Base-by-base conservation (phyloP, 1,140 invertebrate species). In the Drosophila pseudoobscura region DNA sequence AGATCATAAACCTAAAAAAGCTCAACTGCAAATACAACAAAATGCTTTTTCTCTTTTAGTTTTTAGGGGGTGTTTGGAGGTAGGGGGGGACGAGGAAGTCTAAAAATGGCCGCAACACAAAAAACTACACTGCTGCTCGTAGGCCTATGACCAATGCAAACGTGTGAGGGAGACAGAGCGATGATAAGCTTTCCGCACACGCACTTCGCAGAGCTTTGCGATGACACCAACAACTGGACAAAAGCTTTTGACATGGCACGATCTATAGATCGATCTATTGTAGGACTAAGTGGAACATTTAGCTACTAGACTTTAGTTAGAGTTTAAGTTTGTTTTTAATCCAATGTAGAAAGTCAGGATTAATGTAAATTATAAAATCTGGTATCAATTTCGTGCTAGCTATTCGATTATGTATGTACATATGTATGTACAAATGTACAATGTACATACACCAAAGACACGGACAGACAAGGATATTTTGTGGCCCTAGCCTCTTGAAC, bases 11-110 rank as follows among this genome's bases (percentile, higher is more conserved):
- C 55, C 11, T 50, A 58, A 80, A 87, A 87, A 87, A 82, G 65
- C 80, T 84, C 75, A 60, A 88, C 70, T 87, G 82, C 82, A 87
- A 83, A 88, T 80, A 78, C 75, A 78, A 77, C 74, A 69, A 58
- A 51, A 46, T 55, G 35, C 35, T 13, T 39, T 39, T 39, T 5
- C 13, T 13, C 8, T 1, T 13, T 3, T 11, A 39, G 11, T 39
- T 13, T 13, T 11, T 39, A 1, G 35, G 0, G 35, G 9, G 35
- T 39, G 35, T 39, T 2, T 8, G 31, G 31, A 3, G 9, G 31
- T 2, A 2, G 29, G 29, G 31, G 3, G 31, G 2, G 31, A 79
- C 11, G 35, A 74, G 54, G 49, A 78, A 87, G 87, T 83, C 83
- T 88, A 87, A 87, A 87, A 87, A 82, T 82, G 82, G 17, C 49